Evolutionary conservation across 2,113 vertebrate species (phyloP).

Genomic region (Catharus bicknelli): DNA sequence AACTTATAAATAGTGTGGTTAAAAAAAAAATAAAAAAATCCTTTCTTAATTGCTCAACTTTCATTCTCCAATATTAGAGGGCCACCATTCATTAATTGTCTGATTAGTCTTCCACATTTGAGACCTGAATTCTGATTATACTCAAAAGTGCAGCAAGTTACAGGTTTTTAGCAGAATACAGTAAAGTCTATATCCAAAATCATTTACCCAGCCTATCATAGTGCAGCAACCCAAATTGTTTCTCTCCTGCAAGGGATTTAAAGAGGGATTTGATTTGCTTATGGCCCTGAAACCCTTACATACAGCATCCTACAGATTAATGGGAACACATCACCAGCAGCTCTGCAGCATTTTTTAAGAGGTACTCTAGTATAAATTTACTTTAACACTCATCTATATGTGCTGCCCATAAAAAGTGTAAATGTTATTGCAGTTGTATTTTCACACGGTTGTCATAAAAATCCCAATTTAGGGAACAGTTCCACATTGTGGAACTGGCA

Average conservation of each 20-base stretch:
- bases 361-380: not conserved
- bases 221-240: not conserved
- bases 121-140: not conserved
- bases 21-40: not conserved
- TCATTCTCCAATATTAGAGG: not conserved
- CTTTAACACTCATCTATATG: not conserved
- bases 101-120: not conserved
- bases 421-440: not conserved
- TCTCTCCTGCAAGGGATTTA: not conserved
- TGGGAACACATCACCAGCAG: not conserved
- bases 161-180: not conserved
- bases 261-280: not conserved
- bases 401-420: not conserved
- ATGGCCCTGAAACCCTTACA: not conserved
- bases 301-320: not conserved
- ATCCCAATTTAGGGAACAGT: not conserved
- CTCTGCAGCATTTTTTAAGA: not conserved
- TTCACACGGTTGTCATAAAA: not conserved
- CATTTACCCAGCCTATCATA: not conserved
- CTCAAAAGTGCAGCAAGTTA: not conserved
- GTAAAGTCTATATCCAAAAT: not conserved
- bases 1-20: slow-evolving; percentile 34
- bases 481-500: accelerated
- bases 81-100: not conserved
- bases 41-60: slow-evolving; percentile 8